Conservation (phyloP, 2,888 invertebrate species). For the Lucinisca nassula region DNA sequence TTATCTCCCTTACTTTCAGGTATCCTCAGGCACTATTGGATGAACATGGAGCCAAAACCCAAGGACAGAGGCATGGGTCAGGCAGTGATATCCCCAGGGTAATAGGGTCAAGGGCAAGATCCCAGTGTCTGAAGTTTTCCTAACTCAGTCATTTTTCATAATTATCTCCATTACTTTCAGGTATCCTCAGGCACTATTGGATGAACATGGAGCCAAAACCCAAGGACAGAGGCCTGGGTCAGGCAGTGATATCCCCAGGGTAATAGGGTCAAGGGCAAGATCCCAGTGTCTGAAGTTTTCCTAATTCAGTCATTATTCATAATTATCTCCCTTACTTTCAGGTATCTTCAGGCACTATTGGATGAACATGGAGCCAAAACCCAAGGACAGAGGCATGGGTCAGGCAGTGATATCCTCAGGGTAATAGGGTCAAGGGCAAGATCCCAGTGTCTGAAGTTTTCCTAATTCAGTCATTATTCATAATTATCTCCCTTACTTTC, state of each 20-base stretch:
- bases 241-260: slow-evolving; percentile 34
- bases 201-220: slow-evolving; percentile 30
- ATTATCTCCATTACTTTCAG: slow-evolving; percentile 44
- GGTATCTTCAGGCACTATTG: slow-evolving; percentile 40
- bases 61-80: background rate
- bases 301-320: too few species aligned
- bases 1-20: slow-evolving; percentile 41
- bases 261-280: slow-evolving; percentile 70
- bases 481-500: too few species aligned
- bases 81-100: slow-evolving; percentile 35
- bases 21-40: slow-evolving; percentile 44
- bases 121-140: slow-evolving; percentile 75
- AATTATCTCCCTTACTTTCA: too few species aligned
- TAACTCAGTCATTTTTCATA: too few species aligned
- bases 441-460: slow-evolving; percentile 74
- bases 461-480: too few species aligned
- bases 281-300: slow-evolving; percentile 74
- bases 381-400: background rate
- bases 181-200: slow-evolving; percentile 39
- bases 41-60: slow-evolving; percentile 24
- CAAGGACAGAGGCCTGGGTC: slow-evolving; percentile 4
- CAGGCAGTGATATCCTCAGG: slow-evolving; percentile 78
- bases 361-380: slow-evolving; percentile 36
- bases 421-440: slow-evolving; percentile 71
- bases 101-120: slow-evolving; percentile 73